phyloP scores from a whole-genome alignment of 2,797 vertebrate genomes.

The Naso thynnoides region DNA sequence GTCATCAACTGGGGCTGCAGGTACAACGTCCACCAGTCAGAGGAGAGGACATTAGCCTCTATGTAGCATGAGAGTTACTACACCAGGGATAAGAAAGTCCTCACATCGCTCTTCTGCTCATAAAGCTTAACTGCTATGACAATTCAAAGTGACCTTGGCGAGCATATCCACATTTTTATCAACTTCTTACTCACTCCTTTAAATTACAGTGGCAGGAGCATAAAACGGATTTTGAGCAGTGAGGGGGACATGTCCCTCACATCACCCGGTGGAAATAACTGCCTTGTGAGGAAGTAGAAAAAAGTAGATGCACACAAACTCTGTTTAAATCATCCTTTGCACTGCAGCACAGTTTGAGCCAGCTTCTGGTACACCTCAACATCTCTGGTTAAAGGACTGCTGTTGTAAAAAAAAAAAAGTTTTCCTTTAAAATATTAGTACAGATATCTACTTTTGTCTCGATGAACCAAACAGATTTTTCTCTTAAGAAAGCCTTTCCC shows the following conservation, averaged over 20 bases:
- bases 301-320: slow-evolving; percentile 11
- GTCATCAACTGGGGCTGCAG: not conserved
- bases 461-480: slow-evolving; percentile 2
- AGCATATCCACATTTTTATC: slow-evolving; percentile 28
- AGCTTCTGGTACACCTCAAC: slow-evolving; percentile 26
- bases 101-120: slow-evolving; percentile 22
- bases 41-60: slow-evolving; percentile 20
- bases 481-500: no score
- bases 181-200: not conserved
- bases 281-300: not conserved
- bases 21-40: slow-evolving; percentile 23
- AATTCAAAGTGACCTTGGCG: slow-evolving; percentile 31
- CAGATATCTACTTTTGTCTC: slow-evolving; percentile 9
- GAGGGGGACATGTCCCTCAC: not conserved
- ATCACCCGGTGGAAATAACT: not conserved
- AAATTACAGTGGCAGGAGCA: not conserved
- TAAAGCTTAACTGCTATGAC: slow-evolving; percentile 38
- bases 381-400: slow-evolving; percentile 26
- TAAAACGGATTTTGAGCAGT: not conserved
- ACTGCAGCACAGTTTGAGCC: not conserved
- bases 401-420: no score
- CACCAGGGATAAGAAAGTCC: slow-evolving; percentile 18
- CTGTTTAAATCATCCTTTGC: slow-evolving; percentile 31
- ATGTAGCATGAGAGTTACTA: slow-evolving; percentile 17
- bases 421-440: no score